Base-by-base conservation (phyloP, 2,888 invertebrate species). In the Torymus auratus region DNA sequence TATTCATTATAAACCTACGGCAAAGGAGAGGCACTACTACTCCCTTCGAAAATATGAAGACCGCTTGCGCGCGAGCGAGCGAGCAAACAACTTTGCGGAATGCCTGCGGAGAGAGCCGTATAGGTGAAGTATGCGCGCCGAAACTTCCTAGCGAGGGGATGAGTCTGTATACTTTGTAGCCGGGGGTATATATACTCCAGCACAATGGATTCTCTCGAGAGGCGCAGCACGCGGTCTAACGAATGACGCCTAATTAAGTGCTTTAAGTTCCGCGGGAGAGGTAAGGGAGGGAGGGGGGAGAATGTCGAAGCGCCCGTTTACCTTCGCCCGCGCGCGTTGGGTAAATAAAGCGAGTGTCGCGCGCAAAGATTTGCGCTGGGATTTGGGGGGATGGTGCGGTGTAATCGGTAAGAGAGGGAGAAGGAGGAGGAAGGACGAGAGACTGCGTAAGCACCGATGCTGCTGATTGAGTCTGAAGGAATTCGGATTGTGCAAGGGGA, bases 171-270 rank as follows among this genome's bases (percentile, higher is more conserved):
- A 23, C 61, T 20, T 23, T 62, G 23, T 14, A 1, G 28, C 50
- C 17, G 23, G 20, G 20, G 56, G 11, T 15, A 17, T 7, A 11
- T 60, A 5, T 10, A 52, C 28, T 56, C n/a, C 23, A 11, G 41
- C 11, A 78, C 53, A 78, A 67, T 71, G 28, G 53, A 58, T 78
- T 28, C 20, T n/a, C 15, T 17, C 17, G 60, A 41, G 41, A 41
- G 20, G 15, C 53, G 65, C 10, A 41, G 12, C 2, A 20, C 20
- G 20, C 20, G 17, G 7, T 15, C 20, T 60, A 80, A 68, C 28
- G 72, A 81, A 77, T 61, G 73, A 73, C 68, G 70, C 71, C 75
- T 82, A 82, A 82, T 78, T 82, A 71, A 74, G 73, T 53, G 62
- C 28, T 15, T 72, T 61, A 72, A 71, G 56, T 65, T 60, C 64